These are phyloP conservation scores for Lophius piscatorius DNA, from an alignment of 2,113 vertebrate genomes.

Conservation along the genomic window DNA sequence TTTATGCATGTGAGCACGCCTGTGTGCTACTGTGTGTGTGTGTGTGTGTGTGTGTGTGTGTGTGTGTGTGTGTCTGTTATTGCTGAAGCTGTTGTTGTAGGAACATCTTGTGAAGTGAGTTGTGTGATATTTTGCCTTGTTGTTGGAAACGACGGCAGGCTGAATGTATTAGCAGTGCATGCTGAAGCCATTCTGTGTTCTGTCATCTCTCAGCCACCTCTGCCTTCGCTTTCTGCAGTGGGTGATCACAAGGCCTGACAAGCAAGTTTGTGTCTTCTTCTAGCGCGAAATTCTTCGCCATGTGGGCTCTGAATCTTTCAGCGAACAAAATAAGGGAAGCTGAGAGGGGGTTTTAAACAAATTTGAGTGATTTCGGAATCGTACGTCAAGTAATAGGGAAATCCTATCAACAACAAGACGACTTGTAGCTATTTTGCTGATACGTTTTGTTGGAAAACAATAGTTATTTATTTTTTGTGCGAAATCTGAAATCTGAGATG, in stretches of 20 bases:
- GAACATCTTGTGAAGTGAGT: constrained; percentile 76
- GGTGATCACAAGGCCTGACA: constrained; percentile 80
- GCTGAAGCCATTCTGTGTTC: constrained; percentile 71
- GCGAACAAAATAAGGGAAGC: constrained; percentile 52
- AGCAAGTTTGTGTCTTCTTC: constrained; percentile 73
- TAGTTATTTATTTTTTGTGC: constrained; percentile 6
- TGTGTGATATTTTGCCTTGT: constrained; percentile 78
- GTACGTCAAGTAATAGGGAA: constrained; percentile 41
- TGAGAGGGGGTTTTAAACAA: constrained; percentile 56
- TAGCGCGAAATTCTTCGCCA: constrained; percentile 49
- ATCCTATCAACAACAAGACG: constrained; percentile 43
- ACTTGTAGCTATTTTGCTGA: too few species aligned
- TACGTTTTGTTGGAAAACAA: constrained; percentile 50
- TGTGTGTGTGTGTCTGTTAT: constrained; percentile 59
- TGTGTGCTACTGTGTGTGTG: constrained; percentile 26
- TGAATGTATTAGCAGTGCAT: constrained; percentile 78
- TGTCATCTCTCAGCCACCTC: constrained; percentile 77
- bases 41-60: constrained; percentile 31
- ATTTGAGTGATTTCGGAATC: constrained; percentile 57
- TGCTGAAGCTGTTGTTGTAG: constrained; percentile 70
- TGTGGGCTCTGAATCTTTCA: constrained; percentile 58
- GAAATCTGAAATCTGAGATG: constrained; percentile 33
- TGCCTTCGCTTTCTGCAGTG: constrained; percentile 69
- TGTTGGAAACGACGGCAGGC: constrained; percentile 77
- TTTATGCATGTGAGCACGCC: constrained; percentile 57